Conservation (phyloP, 2,113 vertebrate genomes). For the Gavia stellata region DNA sequence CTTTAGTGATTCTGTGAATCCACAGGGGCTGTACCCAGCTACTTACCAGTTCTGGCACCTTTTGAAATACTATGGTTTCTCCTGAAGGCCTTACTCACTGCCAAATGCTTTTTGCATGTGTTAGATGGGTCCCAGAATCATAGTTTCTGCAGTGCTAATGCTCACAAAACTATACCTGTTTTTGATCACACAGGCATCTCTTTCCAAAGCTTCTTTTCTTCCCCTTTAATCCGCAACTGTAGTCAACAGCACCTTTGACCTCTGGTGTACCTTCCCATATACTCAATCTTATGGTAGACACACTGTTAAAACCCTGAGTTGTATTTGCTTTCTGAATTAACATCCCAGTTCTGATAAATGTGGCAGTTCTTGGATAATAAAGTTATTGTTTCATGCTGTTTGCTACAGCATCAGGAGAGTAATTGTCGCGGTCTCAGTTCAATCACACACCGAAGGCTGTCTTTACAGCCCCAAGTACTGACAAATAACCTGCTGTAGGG, state of each 20-base stretch:
- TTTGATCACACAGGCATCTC: background rate
- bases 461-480: background rate
- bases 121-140: background rate
- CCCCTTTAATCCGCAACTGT: background rate
- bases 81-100: background rate
- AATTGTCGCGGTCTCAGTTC: background rate
- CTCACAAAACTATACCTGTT: background rate
- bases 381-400: background rate
- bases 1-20: too few relatives aligned
- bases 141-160: background rate
- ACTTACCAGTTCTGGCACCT: background rate
- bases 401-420: background rate
- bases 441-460: background rate
- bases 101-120: background rate
- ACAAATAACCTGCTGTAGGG: background rate
- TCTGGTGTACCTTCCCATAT: background rate
- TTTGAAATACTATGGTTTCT: background rate
- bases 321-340: background rate
- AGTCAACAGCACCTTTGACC: background rate
- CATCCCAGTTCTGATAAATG: background rate
- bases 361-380: background rate
- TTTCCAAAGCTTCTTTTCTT: background rate
- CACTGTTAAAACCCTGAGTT: background rate
- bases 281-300: background rate
- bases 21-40: background rate